Evolutionary conservation across 2,113 vertebrate species (phyloP).

Genomic region (Oxygymnocypris stewartii): DNA sequence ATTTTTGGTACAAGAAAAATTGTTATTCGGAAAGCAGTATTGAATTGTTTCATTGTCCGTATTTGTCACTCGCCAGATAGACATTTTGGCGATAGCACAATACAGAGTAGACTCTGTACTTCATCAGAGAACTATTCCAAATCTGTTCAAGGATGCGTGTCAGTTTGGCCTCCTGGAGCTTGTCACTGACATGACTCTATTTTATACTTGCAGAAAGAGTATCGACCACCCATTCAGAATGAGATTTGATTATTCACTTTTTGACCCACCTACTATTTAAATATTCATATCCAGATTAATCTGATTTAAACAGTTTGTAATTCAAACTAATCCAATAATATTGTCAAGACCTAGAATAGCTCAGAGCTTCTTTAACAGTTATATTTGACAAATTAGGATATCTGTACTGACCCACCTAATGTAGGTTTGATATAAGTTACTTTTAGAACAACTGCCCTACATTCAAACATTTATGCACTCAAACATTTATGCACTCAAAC

Average conservation of each 20-base stretch:
- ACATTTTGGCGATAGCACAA: background rate
- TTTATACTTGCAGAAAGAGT: background rate
- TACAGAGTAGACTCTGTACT: background rate
- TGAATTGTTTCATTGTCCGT: background rate
- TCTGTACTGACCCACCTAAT: background rate
- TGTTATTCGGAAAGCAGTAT: background rate
- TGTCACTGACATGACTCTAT: background rate
- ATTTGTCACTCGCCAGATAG: background rate
- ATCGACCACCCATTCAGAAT: background rate
- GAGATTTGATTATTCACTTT: background rate
- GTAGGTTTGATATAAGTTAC: background rate
- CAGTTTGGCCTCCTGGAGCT: background rate
- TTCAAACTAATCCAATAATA: background rate
- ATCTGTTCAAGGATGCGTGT: background rate
- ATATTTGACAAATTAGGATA: background rate
- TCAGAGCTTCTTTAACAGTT: background rate
- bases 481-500: background rate
- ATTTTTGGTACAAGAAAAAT: slow-evolving; percentile 1
- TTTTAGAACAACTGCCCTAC: background rate
- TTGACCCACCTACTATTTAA: background rate
- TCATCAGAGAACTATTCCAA: background rate
- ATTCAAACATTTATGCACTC: background rate
- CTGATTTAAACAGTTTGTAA: background rate
- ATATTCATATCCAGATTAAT: background rate
- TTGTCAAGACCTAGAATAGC: background rate